phyloP scores from a whole-genome alignment of 2,888 invertebrate species.

The Polydrusus tereticollis region DNA sequence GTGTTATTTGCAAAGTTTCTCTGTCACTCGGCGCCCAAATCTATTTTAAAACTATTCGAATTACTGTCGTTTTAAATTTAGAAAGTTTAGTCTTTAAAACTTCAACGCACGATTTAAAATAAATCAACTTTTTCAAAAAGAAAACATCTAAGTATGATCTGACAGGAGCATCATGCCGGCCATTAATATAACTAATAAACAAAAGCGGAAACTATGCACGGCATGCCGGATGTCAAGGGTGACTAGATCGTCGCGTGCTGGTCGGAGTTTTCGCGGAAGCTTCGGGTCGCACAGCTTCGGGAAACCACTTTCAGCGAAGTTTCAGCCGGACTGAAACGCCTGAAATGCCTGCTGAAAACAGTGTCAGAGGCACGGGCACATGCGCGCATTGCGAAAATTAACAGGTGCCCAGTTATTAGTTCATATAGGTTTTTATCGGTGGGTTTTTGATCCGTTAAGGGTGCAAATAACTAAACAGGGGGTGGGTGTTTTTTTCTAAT shows the following conservation, averaged over 20 bases:
- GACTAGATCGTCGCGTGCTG: constrained; percentile 8
- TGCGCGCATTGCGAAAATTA: constrained; percentile 50
- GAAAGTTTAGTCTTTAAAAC: constrained; percentile 39
- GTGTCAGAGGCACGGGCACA: constrained; percentile 46
- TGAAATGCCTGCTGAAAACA: constrained; percentile 48
- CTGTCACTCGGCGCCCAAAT: constrained; percentile 18
- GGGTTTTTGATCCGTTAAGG: constrained; percentile 7
- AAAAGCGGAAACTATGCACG: background rate
- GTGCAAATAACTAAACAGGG: background rate
- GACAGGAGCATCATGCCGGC: background rate
- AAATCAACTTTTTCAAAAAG: background rate
- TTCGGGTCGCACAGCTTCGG: constrained; percentile 21
- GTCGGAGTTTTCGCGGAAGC: constrained; percentile 21
- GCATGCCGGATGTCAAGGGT: background rate
- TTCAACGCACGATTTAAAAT: constrained; percentile 29
- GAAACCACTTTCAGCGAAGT: constrained; percentile 40
- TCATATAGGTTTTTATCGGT: constrained; percentile 39
- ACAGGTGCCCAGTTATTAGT: constrained; percentile 50
- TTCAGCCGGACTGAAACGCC: constrained; percentile 49
- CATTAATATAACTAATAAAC: background rate
- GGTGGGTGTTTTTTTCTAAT: background rate
- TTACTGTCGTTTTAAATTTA: constrained; percentile 44
- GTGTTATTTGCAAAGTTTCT: constrained; percentile 41
- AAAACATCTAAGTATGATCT: background rate
- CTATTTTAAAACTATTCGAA: constrained; percentile 46